Conservation (phyloP, 2,113 vertebrate species). For the Marcusenius ussheri region DNA sequence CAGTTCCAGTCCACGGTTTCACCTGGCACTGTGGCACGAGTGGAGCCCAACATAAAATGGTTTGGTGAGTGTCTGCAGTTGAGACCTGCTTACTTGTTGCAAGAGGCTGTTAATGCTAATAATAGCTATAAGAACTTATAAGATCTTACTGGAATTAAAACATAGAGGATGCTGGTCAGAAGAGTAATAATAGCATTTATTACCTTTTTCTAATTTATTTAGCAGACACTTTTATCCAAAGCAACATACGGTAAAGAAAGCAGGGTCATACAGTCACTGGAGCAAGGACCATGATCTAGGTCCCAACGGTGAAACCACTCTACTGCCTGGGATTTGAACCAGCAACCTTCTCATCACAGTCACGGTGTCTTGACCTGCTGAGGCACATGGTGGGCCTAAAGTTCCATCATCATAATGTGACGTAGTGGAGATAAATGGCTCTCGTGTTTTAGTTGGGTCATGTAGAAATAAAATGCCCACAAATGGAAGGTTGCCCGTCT, state of each 20-base stretch:
- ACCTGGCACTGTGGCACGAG: constrained; percentile 84
- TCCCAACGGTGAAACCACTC: background rate
- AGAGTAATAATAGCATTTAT: background rate
- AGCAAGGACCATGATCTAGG: background rate
- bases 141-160: background rate
- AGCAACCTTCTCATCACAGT: background rate
- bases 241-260: background rate
- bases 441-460: background rate
- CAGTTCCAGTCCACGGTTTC: constrained; percentile 83
- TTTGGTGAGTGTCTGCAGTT: constrained; percentile 72
- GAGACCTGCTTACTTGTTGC: background rate
- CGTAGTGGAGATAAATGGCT: background rate
- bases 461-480: background rate
- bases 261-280: background rate
- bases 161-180: background rate
- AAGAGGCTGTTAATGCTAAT: background rate
- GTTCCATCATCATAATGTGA: background rate
- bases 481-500: background rate
- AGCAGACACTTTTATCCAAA: background rate
- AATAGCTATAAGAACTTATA: background rate
- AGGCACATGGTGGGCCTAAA: background rate
- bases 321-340: background rate
- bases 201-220: background rate
- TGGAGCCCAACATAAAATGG: constrained; percentile 98
- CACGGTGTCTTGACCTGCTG: background rate